phyloP scores from a whole-genome alignment of 2,113 vertebrate species.

The Tragelaphus imberbis region DNA sequence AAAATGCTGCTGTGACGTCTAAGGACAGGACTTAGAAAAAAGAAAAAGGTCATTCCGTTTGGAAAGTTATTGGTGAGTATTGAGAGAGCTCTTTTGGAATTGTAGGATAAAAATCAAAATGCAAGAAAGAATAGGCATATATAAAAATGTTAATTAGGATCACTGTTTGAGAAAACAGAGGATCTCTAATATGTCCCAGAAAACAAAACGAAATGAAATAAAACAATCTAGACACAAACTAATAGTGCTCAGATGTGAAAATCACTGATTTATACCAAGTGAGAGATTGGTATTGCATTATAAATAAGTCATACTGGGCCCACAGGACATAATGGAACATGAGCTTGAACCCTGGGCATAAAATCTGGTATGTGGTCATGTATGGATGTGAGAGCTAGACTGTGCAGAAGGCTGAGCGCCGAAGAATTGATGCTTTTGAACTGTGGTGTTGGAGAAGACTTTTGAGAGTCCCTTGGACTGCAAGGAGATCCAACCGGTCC shows the following conservation, averaged over 20 bases:
- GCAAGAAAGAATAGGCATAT: background rate
- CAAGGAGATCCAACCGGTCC: too few relatives aligned
- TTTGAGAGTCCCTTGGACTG: too few relatives aligned
- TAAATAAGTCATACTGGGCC: conserved; percentile 62
- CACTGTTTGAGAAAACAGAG: background rate
- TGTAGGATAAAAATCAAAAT: background rate
- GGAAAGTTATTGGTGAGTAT: background rate
- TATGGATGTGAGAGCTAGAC: too few relatives aligned
- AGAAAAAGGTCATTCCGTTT: background rate
- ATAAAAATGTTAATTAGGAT: background rate
- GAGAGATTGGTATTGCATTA: conserved; percentile 61
- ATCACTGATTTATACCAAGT: conserved; percentile 61
- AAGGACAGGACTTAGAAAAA: background rate
- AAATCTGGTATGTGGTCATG: conserved; percentile 57
- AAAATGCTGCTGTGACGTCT: background rate
- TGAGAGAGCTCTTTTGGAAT: conserved; percentile 4
- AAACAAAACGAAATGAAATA: conserved; percentile 14
- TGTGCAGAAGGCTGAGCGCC: too few relatives aligned
- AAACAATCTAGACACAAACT: conserved; percentile 50
- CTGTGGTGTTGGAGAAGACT: too few relatives aligned
- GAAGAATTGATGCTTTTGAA: too few relatives aligned
- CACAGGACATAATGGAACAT: conserved; percentile 56
- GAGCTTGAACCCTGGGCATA: conserved; percentile 53
- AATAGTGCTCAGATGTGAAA: conserved; percentile 61
- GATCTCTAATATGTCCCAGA: background rate